Evolutionary conservation across 1,140 invertebrate genomes (phyloP).

Genomic region (Danaus melanippus): DNA sequence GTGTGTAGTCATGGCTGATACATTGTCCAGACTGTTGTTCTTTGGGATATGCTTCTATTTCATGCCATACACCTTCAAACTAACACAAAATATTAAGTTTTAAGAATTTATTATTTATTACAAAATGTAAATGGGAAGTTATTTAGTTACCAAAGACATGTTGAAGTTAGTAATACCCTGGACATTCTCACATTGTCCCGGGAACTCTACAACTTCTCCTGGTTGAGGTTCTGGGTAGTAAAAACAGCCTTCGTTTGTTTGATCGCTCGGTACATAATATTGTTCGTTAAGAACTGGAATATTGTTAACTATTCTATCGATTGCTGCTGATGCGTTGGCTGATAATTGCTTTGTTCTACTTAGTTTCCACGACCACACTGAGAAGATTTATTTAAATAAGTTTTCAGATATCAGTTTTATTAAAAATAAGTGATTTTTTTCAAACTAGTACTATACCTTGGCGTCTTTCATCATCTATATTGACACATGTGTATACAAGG

Average conservation of each 20-base stretch:
- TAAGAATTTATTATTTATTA: neutral
- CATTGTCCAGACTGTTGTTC: conserved; percentile 39
- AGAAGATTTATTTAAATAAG: conserved; percentile 15
- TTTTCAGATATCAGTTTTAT: conserved; percentile 17
- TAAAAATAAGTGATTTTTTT: neutral
- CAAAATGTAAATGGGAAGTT: neutral
- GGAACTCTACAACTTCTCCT: conserved; percentile 40
- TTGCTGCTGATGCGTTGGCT: conserved; percentile 19
- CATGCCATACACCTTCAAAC: conserved; percentile 47
- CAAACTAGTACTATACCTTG: conserved; percentile 28
- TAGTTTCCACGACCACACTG: conserved; percentile 47
- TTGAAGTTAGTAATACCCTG: conserved; percentile 37
- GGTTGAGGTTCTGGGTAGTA: conserved; percentile 44
- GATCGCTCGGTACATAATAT: conserved; percentile 34
- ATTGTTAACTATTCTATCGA: conserved; percentile 28
- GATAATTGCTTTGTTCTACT: conserved; percentile 36
- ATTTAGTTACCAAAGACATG: conserved; percentile 26
- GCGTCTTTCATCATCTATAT: conserved; percentile 33
- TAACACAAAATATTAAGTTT: conserved; percentile 19
- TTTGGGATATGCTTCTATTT: conserved; percentile 48
- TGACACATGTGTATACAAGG: conserved; percentile 48
- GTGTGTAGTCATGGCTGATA: conserved; percentile 37
- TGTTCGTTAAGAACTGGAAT: conserved; percentile 35
- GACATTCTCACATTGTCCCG: conserved; percentile 49
- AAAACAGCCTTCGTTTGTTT: conserved; percentile 43